Evolutionary conservation across 2,888 invertebrate genomes (phyloP), one percentile per base, ranked within the genome.

Genomic region (Gymnocheta viridis): DNA sequence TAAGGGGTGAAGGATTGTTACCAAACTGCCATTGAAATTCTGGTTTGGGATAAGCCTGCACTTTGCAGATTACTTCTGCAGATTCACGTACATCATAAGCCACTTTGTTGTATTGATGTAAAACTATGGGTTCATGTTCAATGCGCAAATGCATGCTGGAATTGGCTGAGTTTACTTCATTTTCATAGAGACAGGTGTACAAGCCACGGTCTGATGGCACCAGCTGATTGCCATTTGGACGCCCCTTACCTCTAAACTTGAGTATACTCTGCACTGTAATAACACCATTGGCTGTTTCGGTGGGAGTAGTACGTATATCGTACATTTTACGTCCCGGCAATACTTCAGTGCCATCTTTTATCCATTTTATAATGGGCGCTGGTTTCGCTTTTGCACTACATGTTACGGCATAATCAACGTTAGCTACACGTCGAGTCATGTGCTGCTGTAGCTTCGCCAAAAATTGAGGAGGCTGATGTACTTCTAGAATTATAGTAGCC

Each of bases 361-460:
- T 93, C 98, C 98, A 98, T 82, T 94, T 94, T 7, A 98, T 95
- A 54, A 93, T 93, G 0, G 98, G 98, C 54, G 95, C 94, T 0
- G 98, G 98, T 90, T 98, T 98, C 0, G 97, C 98, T 87, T 96
- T 95, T 1, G 97, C 98, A 86, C 96, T 95, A 91, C 98, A 98
- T 0, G 96, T 94, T 2, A 97, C 95, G 29, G 95, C 94, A 90
- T 96, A 97, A 86, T 96, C 96, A 0, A 94, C 93, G 88, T 97
- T 97, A 14, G 96, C 96, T 10, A 96, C 95, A 74, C 95, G 94
- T 79, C 95, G 95, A 0, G 96, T 96, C 89, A 96, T 95, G 88
- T 97, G 95, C 9, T 96, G 96, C 88, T 96, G 96, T 51, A 98
- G 93, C 88, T 97, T 96, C 73, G 95, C 94, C 86, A 96, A 94